A percentile compares a stretch with the other conserved stretches of the same genome.
phyloP scores from a whole-genome alignment of 2,888 invertebrate species.

The Linnaemya tessellans region DNA sequence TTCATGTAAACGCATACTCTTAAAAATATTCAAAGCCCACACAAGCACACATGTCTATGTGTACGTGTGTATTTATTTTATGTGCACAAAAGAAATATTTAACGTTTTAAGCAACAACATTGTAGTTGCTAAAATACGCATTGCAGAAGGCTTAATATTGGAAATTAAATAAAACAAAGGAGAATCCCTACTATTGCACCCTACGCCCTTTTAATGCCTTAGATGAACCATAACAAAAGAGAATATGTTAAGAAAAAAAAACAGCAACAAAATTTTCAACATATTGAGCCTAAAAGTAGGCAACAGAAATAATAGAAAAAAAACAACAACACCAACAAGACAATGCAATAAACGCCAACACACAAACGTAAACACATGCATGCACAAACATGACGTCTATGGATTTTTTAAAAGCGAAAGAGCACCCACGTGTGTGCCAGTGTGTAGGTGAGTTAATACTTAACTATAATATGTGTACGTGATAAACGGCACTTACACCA shows the following conservation, averaged over 20 bases:
- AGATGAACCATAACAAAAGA: neutral
- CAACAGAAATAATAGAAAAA: conserved; percentile 75
- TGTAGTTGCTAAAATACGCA: conserved; percentile 59
- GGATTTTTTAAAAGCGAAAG: conserved; percentile 23
- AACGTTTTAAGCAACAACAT: conserved; percentile 58
- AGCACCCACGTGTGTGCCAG: neutral
- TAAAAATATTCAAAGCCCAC: conserved; percentile 5
- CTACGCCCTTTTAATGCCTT: neutral
- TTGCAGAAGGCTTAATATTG: conserved; percentile 66
- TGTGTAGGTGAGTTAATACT: conserved; percentile 16
- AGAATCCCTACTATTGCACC: neutral
- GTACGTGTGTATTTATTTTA: neutral
- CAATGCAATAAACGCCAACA: conserved; percentile 78
- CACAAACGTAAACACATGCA: conserved; percentile 61
- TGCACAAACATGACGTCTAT: conserved; percentile 7
- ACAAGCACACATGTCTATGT: neutral
- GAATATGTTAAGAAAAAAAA: neutral
- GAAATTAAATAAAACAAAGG: conserved; percentile 22
- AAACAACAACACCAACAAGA: conserved; percentile 66
- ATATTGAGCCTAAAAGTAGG: conserved; percentile 77
- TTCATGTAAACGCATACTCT: neutral
- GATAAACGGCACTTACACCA: conserved; percentile 22
- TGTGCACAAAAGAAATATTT: conserved; percentile 32
- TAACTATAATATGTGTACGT: conserved; percentile 50
- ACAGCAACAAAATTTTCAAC: conserved; percentile 21